phyloP scores from a whole-genome alignment of 2,888 invertebrate genomes.

The Hedychridium roseum region DNA sequence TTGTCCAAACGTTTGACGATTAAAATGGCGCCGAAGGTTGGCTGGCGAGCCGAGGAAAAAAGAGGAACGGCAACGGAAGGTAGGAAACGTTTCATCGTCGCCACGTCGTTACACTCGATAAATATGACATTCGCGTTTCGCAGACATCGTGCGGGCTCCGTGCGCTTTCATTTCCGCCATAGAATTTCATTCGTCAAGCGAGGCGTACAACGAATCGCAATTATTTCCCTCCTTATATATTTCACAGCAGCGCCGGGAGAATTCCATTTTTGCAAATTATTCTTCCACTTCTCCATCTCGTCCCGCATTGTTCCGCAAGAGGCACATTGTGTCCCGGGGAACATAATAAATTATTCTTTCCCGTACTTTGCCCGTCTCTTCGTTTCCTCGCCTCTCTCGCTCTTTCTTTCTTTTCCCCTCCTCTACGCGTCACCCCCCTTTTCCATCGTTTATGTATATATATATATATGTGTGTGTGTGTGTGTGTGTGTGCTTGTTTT shows the following conservation, averaged over 20 bases:
- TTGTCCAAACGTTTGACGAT: too few relatives aligned
- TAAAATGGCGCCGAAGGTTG: too few relatives aligned
- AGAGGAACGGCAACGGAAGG: too few relatives aligned
- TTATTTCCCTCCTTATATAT: constrained; percentile 37
- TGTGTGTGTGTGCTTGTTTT: constrained; percentile 14
- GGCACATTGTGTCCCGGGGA: constrained; percentile 25
- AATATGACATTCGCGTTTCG: too few relatives aligned
- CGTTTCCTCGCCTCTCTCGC: background rate
- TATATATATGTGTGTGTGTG: constrained; percentile 30
- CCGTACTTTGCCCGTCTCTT: background rate
- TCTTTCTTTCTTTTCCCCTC: constrained; percentile 1
- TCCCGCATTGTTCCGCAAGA: constrained; percentile 13
- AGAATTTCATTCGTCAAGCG: constrained; percentile 41
- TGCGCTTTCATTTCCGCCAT: constrained; percentile 30
- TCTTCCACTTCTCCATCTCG: constrained; percentile 29
- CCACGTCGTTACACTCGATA: too few relatives aligned
- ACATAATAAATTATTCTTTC: constrained; percentile 37
- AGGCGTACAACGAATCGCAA: constrained; percentile 35
- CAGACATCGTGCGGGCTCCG: too few relatives aligned
- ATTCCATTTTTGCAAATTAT: constrained; percentile 45
- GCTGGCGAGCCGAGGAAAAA: too few relatives aligned
- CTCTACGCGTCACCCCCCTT: background rate
- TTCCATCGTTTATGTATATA: constrained; percentile 9
- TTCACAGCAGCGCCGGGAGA: constrained; percentile 18
- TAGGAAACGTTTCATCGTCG: too few relatives aligned